Evolutionary conservation across 2,888 invertebrate species (phyloP).

Genomic region (Beris morrisii): DNA sequence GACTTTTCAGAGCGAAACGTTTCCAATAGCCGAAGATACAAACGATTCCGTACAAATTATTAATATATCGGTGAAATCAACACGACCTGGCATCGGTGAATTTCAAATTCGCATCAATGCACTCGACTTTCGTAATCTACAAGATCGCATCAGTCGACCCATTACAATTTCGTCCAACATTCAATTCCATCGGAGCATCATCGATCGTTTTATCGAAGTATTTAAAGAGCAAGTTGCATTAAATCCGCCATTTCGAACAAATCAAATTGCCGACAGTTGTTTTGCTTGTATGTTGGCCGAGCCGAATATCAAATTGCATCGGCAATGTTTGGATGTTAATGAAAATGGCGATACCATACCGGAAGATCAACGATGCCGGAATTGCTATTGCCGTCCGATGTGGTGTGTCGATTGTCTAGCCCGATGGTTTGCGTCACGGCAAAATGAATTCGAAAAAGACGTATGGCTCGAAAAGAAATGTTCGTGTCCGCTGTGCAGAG

Average conservation of each 20-base stretch:
- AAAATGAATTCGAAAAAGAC: conserved; percentile 68
- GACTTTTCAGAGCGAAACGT: conserved; percentile 64
- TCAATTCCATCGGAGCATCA: conserved; percentile 73
- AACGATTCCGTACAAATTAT: conserved; percentile 77
- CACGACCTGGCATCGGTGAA: conserved; percentile 60
- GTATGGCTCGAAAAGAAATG: conserved; percentile 81
- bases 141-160: conserved; percentile 68
- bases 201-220: conserved; percentile 82
- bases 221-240: conserved; percentile 74
- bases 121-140: conserved; percentile 74
- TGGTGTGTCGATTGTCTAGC: conserved; percentile 88
- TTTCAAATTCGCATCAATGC: conserved; percentile 78
- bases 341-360: conserved; percentile 53
- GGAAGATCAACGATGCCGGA: conserved; percentile 52
- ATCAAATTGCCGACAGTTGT: conserved; percentile 76
- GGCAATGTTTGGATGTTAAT: conserved; percentile 63
- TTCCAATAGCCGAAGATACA: conserved; percentile 67
- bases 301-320: conserved; percentile 78
- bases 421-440: conserved; percentile 85
- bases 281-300: conserved; percentile 84
- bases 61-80: conserved; percentile 74
- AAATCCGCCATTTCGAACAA: conserved; percentile 64
- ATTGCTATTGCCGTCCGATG: conserved; percentile 80
- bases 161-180: conserved; percentile 70
- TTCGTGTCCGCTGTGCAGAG: conserved; percentile 86